Base-by-base conservation (phyloP, 2,797 vertebrate species). In the Adelosebastes latens region DNA sequence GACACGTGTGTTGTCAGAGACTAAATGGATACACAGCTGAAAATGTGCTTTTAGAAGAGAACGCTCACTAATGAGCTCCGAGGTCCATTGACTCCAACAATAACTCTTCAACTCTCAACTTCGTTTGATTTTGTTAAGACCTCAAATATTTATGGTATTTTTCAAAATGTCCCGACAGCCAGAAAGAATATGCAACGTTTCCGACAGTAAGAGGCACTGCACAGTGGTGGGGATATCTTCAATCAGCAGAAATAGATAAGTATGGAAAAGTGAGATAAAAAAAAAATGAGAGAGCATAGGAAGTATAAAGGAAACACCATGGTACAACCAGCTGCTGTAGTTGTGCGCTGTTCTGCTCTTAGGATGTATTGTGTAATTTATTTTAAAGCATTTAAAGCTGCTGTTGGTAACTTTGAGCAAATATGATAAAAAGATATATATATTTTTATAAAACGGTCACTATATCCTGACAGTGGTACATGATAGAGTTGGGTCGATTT, bases 21-120 rank as follows among this genome's bases (percentile, higher is more conserved):
- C 32, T 36, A 27, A 64, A 60, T 7, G 18, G 29, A 74, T 20
- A 20, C 18, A 16, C 7, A 20, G 64, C 65, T 61, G 24, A 72
- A 20, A 56, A 59, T 74, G 27, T 70, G 20, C 32, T 68, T 72
- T 67, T 16, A 63, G 62, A 67, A 67, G 42, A 52, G n/a, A 32
- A 53, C 20, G 14, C 18, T 55, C 20, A 14, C 39, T 74, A 75
- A 86, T 83, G 61, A 85, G 69, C 72, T 68, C 25, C 20, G 59
- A 85, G 69, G 69, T 68, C 22, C 20, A 55, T 5, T 14, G 59
- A 59, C 42, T 72, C 22, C n/a, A 36, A 58, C 8, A 80, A n/a
- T 18, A 63, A 32, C 55, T 24, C 18, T 9, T 18, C 16, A 62
- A n/a, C 5, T 53, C 36, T 10, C 8, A 61, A 22, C 7, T 52